phyloP scores from a whole-genome alignment of 92 coral and sea anemone species.

The Actinernus sp. region DNA sequence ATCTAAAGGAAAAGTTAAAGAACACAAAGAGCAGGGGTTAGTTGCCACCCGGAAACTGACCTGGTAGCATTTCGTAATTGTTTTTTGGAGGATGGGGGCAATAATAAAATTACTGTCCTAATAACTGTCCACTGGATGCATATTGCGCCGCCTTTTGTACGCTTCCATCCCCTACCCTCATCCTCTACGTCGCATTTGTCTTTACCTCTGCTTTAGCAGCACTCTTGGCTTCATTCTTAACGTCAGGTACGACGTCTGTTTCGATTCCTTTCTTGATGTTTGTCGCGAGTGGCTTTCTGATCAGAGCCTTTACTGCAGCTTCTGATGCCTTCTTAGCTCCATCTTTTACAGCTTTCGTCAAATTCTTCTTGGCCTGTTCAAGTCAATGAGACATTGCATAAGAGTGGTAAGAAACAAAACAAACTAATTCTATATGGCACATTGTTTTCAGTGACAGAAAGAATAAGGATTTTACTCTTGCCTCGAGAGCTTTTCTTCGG shows the following conservation, averaged over 20 bases:
- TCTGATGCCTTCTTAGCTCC: constrained; percentile 20
- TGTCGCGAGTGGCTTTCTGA: constrained; percentile 13
- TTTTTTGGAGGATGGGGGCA: too few species aligned
- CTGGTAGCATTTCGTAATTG: too few species aligned
- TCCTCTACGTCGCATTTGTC: neutral
- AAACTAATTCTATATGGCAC: too few species aligned
- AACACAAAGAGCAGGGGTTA: too few species aligned
- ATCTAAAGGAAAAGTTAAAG: too few species aligned
- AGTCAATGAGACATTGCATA: too few species aligned
- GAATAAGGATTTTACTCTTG: too few species aligned
- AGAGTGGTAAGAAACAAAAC: too few species aligned
- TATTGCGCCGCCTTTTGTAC: neutral
- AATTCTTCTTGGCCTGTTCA: constrained; percentile 42
- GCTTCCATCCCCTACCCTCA: neutral
- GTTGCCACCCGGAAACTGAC: too few species aligned
- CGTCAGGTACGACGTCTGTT: constrained; percentile 27
- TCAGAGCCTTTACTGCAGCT: constrained; percentile 24
- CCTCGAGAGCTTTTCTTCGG: too few species aligned
- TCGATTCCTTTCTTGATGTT: constrained; percentile 25
- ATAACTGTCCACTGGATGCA: neutral
- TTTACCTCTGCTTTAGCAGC: constrained; percentile 33
- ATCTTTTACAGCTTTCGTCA: constrained; percentile 30
- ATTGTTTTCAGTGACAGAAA: too few species aligned
- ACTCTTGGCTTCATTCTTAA: constrained; percentile 12
- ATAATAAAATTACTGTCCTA: too few species aligned